Conservation (phyloP, 2,113 vertebrate genomes). For the Cheirogaleus medius region DNA sequence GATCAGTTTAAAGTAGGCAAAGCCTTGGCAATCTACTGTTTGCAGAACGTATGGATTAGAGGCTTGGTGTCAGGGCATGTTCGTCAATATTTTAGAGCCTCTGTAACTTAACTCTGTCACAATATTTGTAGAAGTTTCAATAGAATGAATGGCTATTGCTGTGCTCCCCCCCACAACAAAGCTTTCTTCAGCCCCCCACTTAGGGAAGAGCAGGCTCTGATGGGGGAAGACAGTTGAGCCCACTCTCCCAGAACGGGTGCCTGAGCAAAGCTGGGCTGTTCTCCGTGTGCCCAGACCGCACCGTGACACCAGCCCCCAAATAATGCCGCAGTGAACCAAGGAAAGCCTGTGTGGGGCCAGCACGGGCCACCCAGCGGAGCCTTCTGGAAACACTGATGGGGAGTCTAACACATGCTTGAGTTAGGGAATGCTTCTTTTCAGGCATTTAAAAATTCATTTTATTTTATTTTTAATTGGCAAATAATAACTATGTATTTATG, state of each 20-base stretch:
- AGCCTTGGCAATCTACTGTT: background rate
- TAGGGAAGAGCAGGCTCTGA: background rate
- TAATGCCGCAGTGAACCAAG: fast-evolving
- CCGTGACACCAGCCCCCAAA: too few relatives aligned
- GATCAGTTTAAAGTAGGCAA: background rate
- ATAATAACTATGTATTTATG: background rate
- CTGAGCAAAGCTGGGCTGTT: background rate
- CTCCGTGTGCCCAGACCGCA: too few relatives aligned
- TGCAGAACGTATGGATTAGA: background rate
- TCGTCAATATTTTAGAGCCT: background rate
- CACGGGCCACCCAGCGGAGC: fast-evolving
- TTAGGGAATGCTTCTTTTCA: background rate
- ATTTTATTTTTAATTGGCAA: background rate
- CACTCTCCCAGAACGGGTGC: background rate
- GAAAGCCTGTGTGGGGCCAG: too few relatives aligned
- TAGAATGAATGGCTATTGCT: background rate
- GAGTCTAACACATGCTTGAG: background rate
- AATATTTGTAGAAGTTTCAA: background rate
- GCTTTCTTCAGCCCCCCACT: background rate
- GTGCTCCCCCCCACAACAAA: too few relatives aligned
- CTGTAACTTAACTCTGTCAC: background rate
- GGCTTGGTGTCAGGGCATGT: background rate
- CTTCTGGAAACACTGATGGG: background rate
- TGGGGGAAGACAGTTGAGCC: background rate
- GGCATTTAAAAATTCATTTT: too few relatives aligned